phyloP scores from a whole-genome alignment of 1,140 invertebrate species.

The Saccostrea echinata region DNA sequence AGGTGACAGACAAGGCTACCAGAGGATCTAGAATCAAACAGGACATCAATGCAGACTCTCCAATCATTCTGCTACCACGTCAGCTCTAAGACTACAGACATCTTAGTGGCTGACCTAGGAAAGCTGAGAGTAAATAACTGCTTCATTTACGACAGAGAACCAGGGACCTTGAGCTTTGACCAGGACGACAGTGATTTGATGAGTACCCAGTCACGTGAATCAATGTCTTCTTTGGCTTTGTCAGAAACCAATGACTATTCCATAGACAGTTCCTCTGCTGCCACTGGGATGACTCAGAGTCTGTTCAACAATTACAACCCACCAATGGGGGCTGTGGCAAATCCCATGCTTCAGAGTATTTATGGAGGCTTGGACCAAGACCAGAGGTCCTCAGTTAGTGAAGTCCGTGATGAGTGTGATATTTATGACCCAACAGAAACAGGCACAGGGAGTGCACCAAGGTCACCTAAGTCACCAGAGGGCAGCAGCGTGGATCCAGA shows the following conservation, averaged over 20 bases:
- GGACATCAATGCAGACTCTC: constrained; percentile 88
- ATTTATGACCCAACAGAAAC: constrained; percentile 59
- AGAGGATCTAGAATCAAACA: constrained; percentile 83
- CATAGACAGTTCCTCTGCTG: constrained; percentile 2
- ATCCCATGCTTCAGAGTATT: constrained; percentile 77
- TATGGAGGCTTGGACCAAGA: constrained; percentile 76
- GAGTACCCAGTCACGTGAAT: neutral
- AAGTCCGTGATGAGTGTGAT: neutral
- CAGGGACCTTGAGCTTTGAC: constrained; percentile 66
- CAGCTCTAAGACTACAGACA: constrained; percentile 88
- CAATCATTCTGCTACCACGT: constrained; percentile 93
- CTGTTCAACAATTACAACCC: constrained; percentile 66
- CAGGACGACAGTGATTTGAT: neutral
- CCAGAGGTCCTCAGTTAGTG: neutral
- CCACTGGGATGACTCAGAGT: constrained; percentile 67
- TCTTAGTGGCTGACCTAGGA: constrained; percentile 91
- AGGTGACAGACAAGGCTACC: constrained; percentile 75
- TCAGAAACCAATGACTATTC: constrained; percentile 19
- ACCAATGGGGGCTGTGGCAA: constrained; percentile 48
- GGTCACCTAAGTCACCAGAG: constrained; percentile 50
- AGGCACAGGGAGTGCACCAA: neutral
- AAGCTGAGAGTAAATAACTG: constrained; percentile 89
- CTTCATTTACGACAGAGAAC: constrained; percentile 78
- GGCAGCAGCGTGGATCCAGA: constrained; percentile 68
- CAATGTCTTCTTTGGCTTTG: constrained; percentile 13